A percentile compares a stretch with the other conserved stretches of the same genome.
These are phyloP conservation scores for Limnothrissa miodon DNA, from an alignment of 2,113 vertebrate species.

Conservation along the genomic window DNA sequence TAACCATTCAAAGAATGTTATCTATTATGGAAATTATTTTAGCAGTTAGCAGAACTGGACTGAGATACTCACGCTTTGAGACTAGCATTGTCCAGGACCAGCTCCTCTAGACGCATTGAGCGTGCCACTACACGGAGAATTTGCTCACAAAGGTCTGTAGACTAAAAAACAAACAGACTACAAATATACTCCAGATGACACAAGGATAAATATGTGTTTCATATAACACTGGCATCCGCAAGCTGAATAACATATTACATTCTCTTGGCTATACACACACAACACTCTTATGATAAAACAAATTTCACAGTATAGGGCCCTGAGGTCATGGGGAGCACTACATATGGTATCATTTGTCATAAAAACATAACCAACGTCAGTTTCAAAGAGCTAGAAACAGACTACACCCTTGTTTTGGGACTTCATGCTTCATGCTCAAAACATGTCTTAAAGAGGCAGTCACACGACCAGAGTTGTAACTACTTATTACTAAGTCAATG, in stretches of 20 bases:
- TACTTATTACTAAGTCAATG: neutral
- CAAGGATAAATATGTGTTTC: neutral
- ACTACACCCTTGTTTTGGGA: conserved; percentile 10
- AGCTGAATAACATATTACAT: neutral
- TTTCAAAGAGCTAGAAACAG: neutral
- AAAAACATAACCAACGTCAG: neutral
- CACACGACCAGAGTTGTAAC: neutral
- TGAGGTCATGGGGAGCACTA: neutral
- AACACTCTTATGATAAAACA: neutral
- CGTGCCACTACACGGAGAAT: conserved; percentile 85
- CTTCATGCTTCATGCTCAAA: neutral
- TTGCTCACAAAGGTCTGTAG: conserved; percentile 90
- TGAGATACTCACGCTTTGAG: conserved; percentile 82
- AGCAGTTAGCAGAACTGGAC: too few species aligned
- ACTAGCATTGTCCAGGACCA: conserved; percentile 91
- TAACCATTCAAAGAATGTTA: neutral
- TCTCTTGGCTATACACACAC: neutral
- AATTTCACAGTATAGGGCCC: neutral
- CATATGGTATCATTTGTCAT: neutral
- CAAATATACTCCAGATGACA: neutral
- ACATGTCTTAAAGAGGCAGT: neutral
- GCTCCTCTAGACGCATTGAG: conserved; percentile 85
- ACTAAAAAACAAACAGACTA: conserved; percentile 57
- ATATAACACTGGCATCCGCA: neutral
- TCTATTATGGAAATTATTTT: neutral